These are phyloP conservation scores for Tribolium madens DNA, from an alignment of 1,140 invertebrate genomes.

Conservation along the genomic window DNA sequence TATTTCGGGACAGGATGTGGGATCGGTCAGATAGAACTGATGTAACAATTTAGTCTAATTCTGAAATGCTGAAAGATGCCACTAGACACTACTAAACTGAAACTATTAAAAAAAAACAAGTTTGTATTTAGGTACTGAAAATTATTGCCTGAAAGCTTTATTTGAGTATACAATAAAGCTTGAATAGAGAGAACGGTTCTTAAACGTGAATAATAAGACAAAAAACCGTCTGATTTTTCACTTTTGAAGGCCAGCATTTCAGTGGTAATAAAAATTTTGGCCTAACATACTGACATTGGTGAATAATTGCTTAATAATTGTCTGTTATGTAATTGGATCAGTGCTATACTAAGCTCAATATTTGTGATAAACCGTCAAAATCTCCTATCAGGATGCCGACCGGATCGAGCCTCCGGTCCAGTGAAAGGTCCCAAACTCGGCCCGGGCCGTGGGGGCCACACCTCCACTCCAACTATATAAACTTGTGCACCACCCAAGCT, in stretches of 20 bases:
- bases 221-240: neutral
- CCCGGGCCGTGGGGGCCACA: conserved; percentile 18
- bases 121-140: no score
- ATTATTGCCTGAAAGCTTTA: no score
- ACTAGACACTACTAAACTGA: neutral
- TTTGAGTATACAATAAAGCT: no score
- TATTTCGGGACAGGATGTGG: neutral
- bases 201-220: no score
- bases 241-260: neutral
- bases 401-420: conserved; percentile 18
- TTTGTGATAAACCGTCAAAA: conserved; percentile 18
- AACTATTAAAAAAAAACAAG: neutral
- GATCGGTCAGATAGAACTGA: neutral
- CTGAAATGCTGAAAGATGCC: neutral
- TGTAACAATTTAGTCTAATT: neutral
- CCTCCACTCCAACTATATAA: conserved; percentile 14
- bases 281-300: conserved; percentile 15
- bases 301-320: conserved; percentile 28
- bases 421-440: conserved; percentile 43
- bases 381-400: conserved; percentile 13
- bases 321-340: conserved; percentile 27
- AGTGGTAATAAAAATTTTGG: neutral
- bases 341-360: conserved; percentile 11
- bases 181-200: no score
- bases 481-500: conserved; percentile 37